Conservation (phyloP, 2,888 invertebrate genomes). For the Gonocerus acuteangulatus region DNA sequence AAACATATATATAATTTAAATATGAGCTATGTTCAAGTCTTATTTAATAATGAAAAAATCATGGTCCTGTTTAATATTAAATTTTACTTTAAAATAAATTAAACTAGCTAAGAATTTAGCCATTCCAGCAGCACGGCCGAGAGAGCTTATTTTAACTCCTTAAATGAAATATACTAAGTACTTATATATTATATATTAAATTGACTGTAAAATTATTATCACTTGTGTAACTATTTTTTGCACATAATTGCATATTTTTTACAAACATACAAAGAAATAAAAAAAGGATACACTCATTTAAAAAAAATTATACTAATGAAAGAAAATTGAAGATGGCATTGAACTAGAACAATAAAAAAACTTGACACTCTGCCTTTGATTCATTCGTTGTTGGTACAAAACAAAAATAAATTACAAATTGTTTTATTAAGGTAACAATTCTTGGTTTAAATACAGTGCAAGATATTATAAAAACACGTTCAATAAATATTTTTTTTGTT, state of each 20-base stretch:
- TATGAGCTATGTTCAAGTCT: constrained; percentile 12
- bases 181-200: too few species aligned
- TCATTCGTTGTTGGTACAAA: not conserved
- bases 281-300: not conserved
- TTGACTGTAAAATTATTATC: too few species aligned
- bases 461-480: not conserved
- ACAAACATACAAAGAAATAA: not conserved
- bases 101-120: not conserved
- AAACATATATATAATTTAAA: not conserved
- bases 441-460: not conserved
- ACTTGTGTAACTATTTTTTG: not conserved
- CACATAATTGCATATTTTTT: not conserved
- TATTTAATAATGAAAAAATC: not conserved
- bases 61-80: not conserved
- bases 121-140: too few species aligned
- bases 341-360: too few species aligned
- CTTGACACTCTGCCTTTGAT: not conserved
- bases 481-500: not conserved
- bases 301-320: too few species aligned
- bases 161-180: too few species aligned
- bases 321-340: not conserved
- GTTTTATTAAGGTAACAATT: not conserved
- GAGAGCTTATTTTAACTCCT: too few species aligned
- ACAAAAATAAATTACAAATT: not conserved
- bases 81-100: constrained; percentile 12